Percentiles rank a stretch among this genome's conserved stretches.
Evolutionary conservation across 2,797 vertebrate species (phyloP).

Genomic region (Ceryle rudis): DNA sequence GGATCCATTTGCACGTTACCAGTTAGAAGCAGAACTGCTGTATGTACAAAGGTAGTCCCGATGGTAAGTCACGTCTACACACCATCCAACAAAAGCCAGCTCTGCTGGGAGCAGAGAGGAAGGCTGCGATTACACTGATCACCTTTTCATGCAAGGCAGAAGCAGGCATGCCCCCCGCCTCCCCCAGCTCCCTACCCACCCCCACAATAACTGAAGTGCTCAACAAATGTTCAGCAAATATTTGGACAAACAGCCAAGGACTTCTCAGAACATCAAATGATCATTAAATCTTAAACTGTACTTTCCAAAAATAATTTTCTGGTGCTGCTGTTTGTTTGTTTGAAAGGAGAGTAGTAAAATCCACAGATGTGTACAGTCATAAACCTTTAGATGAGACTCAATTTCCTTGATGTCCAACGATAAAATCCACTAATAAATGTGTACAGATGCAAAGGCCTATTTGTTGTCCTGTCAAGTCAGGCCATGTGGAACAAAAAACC

Average conservation of each 20-base stretch:
- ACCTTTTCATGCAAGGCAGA: background rate
- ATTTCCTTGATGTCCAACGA: constrained; percentile 67
- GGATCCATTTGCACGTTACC: background rate
- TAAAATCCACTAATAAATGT: constrained; percentile 68
- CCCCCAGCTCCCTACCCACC: background rate
- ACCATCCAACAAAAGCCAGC: background rate
- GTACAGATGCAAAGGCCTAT: constrained; percentile 70
- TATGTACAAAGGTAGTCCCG: background rate
- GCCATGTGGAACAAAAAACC: constrained; percentile 62
- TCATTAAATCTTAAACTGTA: constrained; percentile 65
- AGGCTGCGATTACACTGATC: background rate
- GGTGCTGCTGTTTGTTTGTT: constrained; percentile 63
- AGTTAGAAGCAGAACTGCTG: background rate
- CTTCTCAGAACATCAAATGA: constrained; percentile 62
- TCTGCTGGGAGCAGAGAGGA: background rate
- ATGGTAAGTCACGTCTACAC: background rate
- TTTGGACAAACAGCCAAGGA: constrained; percentile 51
- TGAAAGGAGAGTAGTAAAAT: constrained; percentile 65
- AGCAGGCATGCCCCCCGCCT: background rate
- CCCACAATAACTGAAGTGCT: background rate
- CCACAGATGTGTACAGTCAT: constrained; percentile 52
- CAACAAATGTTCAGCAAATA: constrained; percentile 35
- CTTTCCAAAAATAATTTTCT: constrained; percentile 68
- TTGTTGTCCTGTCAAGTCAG: constrained; percentile 67
- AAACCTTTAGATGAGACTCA: constrained; percentile 69